phyloP scores from a whole-genome alignment of 2,888 invertebrate genomes.

The Rhagonycha lutea region DNA sequence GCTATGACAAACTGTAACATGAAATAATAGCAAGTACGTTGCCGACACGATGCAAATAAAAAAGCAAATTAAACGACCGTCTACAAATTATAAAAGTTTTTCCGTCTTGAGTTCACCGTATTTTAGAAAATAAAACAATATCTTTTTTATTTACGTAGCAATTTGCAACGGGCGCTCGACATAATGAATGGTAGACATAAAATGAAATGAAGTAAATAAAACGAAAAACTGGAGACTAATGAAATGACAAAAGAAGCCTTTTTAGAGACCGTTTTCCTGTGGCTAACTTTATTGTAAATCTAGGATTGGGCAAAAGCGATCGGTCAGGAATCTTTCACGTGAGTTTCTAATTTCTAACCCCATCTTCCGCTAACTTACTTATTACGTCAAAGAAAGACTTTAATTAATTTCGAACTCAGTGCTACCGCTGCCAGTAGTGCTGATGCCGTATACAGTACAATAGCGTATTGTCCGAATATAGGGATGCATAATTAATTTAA shows the following conservation, averaged over 20 bases:
- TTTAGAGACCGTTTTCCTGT: constrained; percentile 8
- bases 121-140: constrained; percentile 24
- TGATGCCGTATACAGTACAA: constrained; percentile 37
- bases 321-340: constrained; percentile 1
- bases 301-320: constrained; percentile 9
- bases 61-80: constrained; percentile 17
- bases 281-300: constrained; percentile 10
- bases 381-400: not conserved
- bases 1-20: not conserved
- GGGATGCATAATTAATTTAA: constrained; percentile 43
- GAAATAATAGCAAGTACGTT: constrained; percentile 3
- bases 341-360: not conserved
- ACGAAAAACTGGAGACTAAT: constrained; percentile 32
- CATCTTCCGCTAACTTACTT: not conserved
- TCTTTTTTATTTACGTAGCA: constrained; percentile 27
- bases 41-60: constrained; percentile 9
- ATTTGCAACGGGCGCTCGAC: constrained; percentile 28
- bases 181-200: constrained; percentile 31
- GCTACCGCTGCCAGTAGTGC: constrained; percentile 35
- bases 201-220: constrained; percentile 31
- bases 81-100: constrained; percentile 22
- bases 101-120: constrained; percentile 21
- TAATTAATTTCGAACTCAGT: constrained; percentile 14
- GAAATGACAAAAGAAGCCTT: constrained; percentile 27
- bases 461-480: constrained; percentile 41